Percentiles rank a stretch among this genome's conserved stretches.
Conservation (phyloP, 2,888 invertebrate species). For the Dryomyza anilis region DNA sequence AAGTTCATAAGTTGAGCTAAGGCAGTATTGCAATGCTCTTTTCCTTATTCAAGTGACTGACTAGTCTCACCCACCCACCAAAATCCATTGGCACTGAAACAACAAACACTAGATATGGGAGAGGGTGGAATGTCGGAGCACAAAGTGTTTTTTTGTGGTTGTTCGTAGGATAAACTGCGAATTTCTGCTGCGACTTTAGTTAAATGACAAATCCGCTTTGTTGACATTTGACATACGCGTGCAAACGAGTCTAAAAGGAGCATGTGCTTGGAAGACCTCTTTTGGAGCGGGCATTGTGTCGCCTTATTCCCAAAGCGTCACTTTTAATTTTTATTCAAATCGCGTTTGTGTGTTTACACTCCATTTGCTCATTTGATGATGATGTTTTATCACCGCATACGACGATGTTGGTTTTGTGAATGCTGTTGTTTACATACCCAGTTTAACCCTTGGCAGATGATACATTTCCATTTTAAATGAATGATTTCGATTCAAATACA, state of each 20-base stretch:
- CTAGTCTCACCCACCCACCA: too few relatives aligned
- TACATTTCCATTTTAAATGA: conserved; percentile 3
- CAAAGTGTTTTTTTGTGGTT: background rate
- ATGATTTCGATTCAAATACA: background rate
- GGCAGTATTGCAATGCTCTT: too few relatives aligned
- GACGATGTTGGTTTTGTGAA: background rate
- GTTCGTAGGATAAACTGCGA: background rate
- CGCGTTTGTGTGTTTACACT: conserved; percentile 62
- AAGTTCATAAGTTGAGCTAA: too few relatives aligned
- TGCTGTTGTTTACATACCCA: conserved; percentile 4
- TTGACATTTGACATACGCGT: conserved; percentile 42
- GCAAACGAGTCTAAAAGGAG: conserved; percentile 15
- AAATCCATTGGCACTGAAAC: too few relatives aligned
- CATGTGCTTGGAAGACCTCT: background rate
- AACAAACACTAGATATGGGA: too few relatives aligned
- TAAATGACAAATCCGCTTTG: conserved; percentile 42
- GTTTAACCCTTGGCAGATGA: conserved; percentile 19
- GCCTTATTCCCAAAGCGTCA: conserved; percentile 36
- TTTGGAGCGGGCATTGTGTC: background rate
- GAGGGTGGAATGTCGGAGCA: background rate
- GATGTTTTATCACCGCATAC: conserved; percentile 37
- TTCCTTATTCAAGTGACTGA: too few relatives aligned
- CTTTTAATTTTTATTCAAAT: conserved; percentile 57
- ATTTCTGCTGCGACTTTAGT: conserved; percentile 22
- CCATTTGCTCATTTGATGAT: conserved; percentile 62